Base-by-base conservation (phyloP, 2,113 vertebrate genomes). In the Scytalopus superciliaris region DNA sequence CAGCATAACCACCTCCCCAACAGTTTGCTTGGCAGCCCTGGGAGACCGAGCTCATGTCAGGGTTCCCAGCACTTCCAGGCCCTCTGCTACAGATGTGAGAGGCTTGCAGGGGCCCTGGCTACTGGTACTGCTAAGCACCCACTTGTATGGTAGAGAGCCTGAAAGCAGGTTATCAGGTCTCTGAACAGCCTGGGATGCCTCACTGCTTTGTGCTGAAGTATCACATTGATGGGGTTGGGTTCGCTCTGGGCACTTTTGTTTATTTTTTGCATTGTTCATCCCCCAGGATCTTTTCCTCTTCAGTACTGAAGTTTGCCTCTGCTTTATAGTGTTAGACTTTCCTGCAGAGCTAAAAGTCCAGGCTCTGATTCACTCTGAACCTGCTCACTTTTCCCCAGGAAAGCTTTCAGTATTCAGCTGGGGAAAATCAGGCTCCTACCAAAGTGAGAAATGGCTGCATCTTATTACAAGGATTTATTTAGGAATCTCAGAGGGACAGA, bases 11-110 rank as follows among this genome's bases (percentile, higher is more conserved):
- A 92, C 47, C 44, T 92, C 60, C 44, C 60, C 68, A 74, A 11
- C 90, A 95, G 79, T 64, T 93, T 93, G 35, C 73, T 85, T 92
- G 83, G 89, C 91, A 94, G 91, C 35, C 73, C 89, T 47, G 39
- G 39, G 80, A 44, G 64, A 81, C 64, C 55, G 76, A 90, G 80
- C 30, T 87, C 45, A 2, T 21, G 0, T 93, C 55, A 93, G 57
- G 79, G 42, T 19, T 87, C 35, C 33, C 83, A 62, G 50, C 2
- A 0, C 13, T 92, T 85, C 73, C 84, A 81, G 62, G 62, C 30
- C 67, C 33, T 37, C 62, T 2, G 2, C 30, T 91, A 87, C 63
- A 89, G 73, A 76, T 74, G 84, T 19, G 3, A 80, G 59, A 86
- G 50, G 17, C 14, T 91, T 64, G 27, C 35, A 59, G 40, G 16